These are phyloP conservation scores for Anableps anableps DNA, from an alignment of 2,797 vertebrate species.

Conservation along the genomic window DNA sequence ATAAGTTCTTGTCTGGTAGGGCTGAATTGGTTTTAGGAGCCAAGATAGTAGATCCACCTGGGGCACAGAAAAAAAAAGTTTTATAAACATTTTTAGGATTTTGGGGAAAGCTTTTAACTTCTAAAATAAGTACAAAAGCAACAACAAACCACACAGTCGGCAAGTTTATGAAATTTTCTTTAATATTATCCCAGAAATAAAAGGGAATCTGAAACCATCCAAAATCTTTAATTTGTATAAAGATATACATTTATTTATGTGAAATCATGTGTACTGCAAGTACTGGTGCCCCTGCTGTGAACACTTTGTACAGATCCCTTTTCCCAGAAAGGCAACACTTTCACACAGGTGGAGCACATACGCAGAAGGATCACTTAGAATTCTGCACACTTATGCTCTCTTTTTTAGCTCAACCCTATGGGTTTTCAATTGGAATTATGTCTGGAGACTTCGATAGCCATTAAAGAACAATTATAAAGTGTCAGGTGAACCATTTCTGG, in stretches of 20 bases:
- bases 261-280: neutral
- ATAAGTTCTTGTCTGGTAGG: conserved; percentile 62
- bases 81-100: conserved; percentile 4
- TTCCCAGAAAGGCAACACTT: neutral
- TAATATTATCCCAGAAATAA: conserved; percentile 32
- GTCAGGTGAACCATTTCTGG: neutral
- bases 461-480: neutral
- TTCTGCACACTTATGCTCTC: neutral
- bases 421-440: neutral
- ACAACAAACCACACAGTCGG: conserved; percentile 17
- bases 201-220: conserved; percentile 46
- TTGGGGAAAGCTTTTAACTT: conserved; percentile 7
- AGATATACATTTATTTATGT: neutral
- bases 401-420: neutral
- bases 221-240: neutral
- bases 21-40: conserved; percentile 73
- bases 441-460: neutral
- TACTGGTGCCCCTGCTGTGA: neutral
- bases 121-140: conserved; percentile 23
- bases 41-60: conserved; percentile 79
- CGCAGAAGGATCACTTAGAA: neutral
- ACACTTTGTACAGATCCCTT: neutral
- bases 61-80: conserved; percentile 16
- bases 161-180: conserved; percentile 32
- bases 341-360: neutral